Conservation (phyloP, 1,140 invertebrate genomes). For the Plutomurus gul region DNA sequence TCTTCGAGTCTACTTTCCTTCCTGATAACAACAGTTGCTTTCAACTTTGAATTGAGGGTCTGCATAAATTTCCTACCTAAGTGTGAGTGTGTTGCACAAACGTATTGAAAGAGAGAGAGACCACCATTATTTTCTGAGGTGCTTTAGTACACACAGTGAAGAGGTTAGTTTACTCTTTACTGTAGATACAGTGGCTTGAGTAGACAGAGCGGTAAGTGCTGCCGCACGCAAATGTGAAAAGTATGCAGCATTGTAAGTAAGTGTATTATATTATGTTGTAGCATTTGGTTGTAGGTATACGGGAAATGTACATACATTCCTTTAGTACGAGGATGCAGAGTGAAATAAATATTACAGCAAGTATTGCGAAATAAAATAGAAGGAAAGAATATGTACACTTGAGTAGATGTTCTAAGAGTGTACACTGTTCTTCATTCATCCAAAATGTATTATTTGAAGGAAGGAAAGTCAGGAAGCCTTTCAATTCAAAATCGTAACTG, state of each 20-base stretch:
- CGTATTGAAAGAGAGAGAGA: background rate
- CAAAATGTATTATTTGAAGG: background rate
- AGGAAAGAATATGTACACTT: no score
- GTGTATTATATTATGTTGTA: background rate
- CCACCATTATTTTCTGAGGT: background rate
- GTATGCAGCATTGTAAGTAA: background rate
- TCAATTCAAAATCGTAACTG: constrained; percentile 6
- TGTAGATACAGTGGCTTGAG: no score
- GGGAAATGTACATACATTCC: background rate
- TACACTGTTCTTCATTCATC: constrained; percentile 4
- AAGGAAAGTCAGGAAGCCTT: background rate
- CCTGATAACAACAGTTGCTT: constrained; percentile 11
- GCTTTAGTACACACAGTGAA: background rate
- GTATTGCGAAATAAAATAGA: no score
- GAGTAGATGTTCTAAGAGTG: no score
- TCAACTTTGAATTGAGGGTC: constrained; percentile 7
- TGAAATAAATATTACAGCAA: no score
- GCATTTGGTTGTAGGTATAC: background rate
- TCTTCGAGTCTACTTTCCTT: background rate
- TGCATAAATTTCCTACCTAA: background rate
- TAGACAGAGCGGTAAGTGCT: no score
- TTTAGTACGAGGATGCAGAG: no score
- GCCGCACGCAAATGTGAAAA: no score
- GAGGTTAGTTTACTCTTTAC: background rate
- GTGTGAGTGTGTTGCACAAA: background rate